Conservation (phyloP, 2,888 invertebrate species). For the Spilarctia lutea region DNA sequence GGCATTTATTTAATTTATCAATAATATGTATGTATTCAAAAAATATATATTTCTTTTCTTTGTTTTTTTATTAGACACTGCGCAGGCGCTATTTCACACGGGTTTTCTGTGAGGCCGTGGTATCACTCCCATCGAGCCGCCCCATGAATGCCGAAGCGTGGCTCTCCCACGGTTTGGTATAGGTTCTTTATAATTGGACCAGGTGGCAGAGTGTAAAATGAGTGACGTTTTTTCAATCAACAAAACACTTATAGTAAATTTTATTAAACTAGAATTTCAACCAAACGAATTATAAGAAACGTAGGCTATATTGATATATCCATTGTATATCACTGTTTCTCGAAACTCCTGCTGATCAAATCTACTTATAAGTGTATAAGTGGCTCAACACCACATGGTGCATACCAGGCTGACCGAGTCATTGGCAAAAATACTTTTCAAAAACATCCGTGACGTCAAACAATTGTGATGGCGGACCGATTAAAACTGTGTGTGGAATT, state of each 20-base stretch:
- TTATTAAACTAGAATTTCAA: neutral
- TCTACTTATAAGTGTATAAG: conserved; percentile 4
- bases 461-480: neutral
- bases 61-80: too few species aligned
- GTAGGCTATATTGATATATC: neutral
- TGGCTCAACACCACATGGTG: conserved; percentile 1
- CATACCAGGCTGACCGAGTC: conserved; percentile 10
- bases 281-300: neutral
- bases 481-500: conserved; percentile 4
- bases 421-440: conserved; percentile 15
- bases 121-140: too few species aligned
- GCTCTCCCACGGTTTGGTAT: too few species aligned
- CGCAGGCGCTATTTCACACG: too few species aligned
- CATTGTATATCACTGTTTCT: neutral
- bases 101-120: too few species aligned
- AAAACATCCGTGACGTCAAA: conserved; percentile 14
- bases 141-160: too few species aligned
- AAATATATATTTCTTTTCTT: too few species aligned
- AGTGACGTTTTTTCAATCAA: neutral
- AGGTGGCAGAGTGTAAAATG: neutral
- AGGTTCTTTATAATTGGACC: neutral
- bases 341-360: conserved; percentile 3
- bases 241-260: neutral
- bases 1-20: too few species aligned
- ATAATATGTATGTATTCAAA: too few species aligned